phyloP scores from a whole-genome alignment of 2,888 invertebrate species.

The Cephalotes varians region DNA sequence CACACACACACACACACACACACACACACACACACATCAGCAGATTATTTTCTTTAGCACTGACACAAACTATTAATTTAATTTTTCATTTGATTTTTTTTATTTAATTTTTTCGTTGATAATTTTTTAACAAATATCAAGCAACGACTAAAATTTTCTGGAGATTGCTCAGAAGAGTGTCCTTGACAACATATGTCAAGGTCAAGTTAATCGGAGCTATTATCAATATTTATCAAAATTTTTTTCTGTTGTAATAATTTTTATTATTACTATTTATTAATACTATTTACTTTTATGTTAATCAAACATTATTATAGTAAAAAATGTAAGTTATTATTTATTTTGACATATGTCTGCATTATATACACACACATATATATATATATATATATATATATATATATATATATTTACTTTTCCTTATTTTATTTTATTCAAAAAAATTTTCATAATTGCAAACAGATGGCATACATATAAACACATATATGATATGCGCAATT shows the following conservation, averaged over 20 bases:
- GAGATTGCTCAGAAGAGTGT: no score
- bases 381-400: background rate
- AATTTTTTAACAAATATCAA: no score
- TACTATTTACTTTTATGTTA: background rate
- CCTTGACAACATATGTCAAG: no score
- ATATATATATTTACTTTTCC: background rate
- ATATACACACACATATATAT: background rate
- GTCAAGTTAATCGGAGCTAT: no score
- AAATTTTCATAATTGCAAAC: background rate
- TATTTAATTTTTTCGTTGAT: no score
- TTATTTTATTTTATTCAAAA: background rate
- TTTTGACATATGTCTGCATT: background rate
- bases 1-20: no score
- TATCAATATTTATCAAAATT: background rate
- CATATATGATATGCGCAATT: no score
- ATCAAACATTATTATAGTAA: background rate
- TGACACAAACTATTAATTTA: no score
- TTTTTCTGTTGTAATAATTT: background rate
- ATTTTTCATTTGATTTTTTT: no score
- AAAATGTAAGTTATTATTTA: background rate
- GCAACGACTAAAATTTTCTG: no score
- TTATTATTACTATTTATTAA: background rate
- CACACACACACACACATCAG: no score
- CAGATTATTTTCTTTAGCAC: no score
- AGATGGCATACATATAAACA: background rate